phyloP scores from a whole-genome alignment of 2,113 vertebrate species.

The Balaenoptera acutorostrata region DNA sequence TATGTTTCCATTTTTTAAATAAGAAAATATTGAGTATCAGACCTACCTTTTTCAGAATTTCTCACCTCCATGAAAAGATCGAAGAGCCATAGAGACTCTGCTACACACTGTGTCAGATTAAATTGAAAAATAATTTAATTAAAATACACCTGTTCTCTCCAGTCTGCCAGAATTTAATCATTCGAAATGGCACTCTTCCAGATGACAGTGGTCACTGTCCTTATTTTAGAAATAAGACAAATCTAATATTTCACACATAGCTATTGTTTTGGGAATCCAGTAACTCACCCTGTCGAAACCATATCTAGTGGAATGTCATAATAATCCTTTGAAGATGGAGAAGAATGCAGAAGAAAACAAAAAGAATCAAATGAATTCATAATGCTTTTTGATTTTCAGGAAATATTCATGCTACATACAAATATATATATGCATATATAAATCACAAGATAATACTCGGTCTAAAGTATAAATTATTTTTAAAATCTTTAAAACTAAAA shows the following conservation, averaged over 20 bases:
- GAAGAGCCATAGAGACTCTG: background rate
- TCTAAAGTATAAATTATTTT: background rate
- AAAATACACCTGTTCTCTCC: conserved; percentile 55
- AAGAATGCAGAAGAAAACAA: background rate
- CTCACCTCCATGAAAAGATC: background rate
- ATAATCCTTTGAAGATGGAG: background rate
- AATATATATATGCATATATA: background rate
- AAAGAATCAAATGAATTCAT: background rate
- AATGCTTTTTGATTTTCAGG: background rate
- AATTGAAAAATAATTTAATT: conserved; percentile 69
- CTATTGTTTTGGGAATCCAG: conserved; percentile 53
- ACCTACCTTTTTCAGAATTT: background rate
- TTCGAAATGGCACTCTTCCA: conserved; percentile 46
- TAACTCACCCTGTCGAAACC: conserved; percentile 25
- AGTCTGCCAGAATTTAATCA: conserved; percentile 49
- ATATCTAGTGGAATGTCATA: background rate
- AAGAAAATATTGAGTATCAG: background rate
- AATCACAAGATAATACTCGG: background rate
- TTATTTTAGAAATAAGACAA: conserved; percentile 46
- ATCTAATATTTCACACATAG: conserved; percentile 46
- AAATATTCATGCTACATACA: background rate
- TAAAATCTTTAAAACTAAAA: background rate
- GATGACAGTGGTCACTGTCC: conserved; percentile 5
- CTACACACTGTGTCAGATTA: background rate
- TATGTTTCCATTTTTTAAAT: background rate